A percentile compares a stretch with the other conserved stretches of the same genome.
These are phyloP conservation scores for Lasioglossum pauxillum DNA, from an alignment of 2,888 invertebrate genomes.

Conservation along the genomic window DNA sequence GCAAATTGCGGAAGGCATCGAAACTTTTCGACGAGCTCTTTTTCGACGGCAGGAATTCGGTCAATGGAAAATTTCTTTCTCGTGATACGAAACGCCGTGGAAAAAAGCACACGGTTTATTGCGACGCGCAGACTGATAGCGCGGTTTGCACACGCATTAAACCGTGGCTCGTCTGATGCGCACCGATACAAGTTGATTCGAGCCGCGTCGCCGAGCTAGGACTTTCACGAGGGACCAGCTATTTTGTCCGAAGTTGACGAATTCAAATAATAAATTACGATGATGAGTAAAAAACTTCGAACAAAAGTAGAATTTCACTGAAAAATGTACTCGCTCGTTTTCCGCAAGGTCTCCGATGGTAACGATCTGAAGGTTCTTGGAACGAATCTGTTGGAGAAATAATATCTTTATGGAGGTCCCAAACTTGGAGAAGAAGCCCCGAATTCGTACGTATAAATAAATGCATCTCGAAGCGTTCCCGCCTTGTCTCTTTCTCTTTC, in stretches of 20 bases:
- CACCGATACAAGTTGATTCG: slow-evolving; percentile 16
- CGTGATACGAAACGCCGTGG: slow-evolving; percentile 47
- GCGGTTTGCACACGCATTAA: slow-evolving; percentile 64
- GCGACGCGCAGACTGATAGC: slow-evolving; percentile 47
- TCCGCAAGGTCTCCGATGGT: not conserved
- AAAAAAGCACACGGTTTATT: not conserved
- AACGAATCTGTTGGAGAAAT: not conserved
- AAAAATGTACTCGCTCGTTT: no score
- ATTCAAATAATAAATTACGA: not conserved
- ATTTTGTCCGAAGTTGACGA: not conserved
- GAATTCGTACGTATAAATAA: slow-evolving; percentile 60
- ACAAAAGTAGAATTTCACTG: no score
- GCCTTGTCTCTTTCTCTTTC: slow-evolving; percentile 16
- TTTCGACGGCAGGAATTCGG: not conserved
- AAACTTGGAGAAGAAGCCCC: slow-evolving; percentile 31
- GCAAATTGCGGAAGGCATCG: slow-evolving; percentile 17
- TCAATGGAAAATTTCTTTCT: slow-evolving; percentile 27
- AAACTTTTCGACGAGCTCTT: not conserved
- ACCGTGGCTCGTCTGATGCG: slow-evolving; percentile 39
- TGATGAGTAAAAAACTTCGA: no score
- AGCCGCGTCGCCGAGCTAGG: slow-evolving; percentile 47
- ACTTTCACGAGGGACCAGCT: slow-evolving; percentile 58
- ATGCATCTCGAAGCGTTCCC: slow-evolving; percentile 45
- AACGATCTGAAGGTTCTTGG: not conserved
- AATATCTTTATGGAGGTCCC: slow-evolving; percentile 8